phyloP scores from a whole-genome alignment of 2,113 vertebrate genomes.

The Gallinago paraguaiae region DNA sequence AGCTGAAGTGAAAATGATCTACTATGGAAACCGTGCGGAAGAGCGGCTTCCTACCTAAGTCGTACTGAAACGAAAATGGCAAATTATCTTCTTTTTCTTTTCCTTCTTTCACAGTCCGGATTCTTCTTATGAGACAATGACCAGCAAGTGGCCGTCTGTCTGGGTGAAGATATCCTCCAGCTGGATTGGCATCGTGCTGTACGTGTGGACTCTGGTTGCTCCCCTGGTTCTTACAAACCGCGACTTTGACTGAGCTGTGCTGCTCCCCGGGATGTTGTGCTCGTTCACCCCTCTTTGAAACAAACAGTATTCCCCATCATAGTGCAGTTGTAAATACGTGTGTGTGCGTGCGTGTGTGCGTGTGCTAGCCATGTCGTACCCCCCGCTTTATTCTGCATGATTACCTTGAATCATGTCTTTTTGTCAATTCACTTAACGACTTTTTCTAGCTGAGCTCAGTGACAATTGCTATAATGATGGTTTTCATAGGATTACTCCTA shows the following conservation, averaged over 20 bases:
- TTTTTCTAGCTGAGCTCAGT: conserved; percentile 51
- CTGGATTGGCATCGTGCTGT: conserved; percentile 95
- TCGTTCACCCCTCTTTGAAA: conserved; percentile 27
- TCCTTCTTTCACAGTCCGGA: conserved; percentile 74
- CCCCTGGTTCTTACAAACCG: conserved; percentile 95
- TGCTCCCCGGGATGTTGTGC: not conserved
- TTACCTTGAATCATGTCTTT: conserved; percentile 44
- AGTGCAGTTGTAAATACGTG: conserved; percentile 61
- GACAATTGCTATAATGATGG: not conserved
- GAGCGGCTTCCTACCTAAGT: not conserved
- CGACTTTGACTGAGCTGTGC: conserved; percentile 87
- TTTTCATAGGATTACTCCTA: not conserved
- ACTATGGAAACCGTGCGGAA: not conserved
- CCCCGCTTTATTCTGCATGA: conserved; percentile 72
- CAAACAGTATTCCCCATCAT: conserved; percentile 51
- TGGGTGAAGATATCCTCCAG: conserved; percentile 99
- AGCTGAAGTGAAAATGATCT: not conserved
- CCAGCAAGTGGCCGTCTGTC: conserved; percentile 94
- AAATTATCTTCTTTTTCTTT: not conserved
- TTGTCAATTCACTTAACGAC: conserved; percentile 54
- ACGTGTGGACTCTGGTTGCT: conserved; percentile 96
- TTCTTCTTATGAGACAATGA: conserved; percentile 87
- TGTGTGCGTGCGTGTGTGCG: not conserved
- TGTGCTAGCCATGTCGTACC: conserved; percentile 30
- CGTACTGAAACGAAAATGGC: not conserved